Base-by-base conservation (phyloP, 2,113 vertebrate species). In the Papio anubis region DNA sequence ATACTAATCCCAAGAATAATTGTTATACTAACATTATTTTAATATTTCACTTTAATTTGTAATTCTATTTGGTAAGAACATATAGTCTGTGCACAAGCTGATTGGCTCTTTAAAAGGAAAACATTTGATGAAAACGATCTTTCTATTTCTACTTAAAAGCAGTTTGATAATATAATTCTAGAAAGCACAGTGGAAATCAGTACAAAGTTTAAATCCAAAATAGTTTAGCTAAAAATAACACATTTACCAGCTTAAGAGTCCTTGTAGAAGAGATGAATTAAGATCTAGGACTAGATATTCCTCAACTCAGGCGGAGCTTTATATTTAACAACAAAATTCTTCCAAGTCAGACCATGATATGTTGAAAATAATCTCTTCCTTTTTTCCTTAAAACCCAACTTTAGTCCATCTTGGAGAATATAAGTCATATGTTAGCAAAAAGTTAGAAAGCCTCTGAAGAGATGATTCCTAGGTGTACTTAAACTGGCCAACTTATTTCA, bases 101-200 rank as follows among this genome's bases (percentile, higher is more conserved):
- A 72, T 16, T 83, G n/a, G 17, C 59, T 93, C 30, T 89, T 86
- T 85, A 40, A 79, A 90, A 92, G 30, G 55, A 76, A 96, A 85
- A 50, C 17, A 83, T 48, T 86, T 81, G 35, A 50, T 76, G 81
- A 87, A 96, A 92, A 88, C 5, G 66, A 87, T 79, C 52, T 72
- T 93, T 73, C 45, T 86, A 72, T 57, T 93, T 79, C 45, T 86
- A 72, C 20, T 90, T 61, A 80, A 61, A 94, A 80, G 40, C 6
- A 76, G 30, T 76, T 90, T 55, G 48, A 52, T 8, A 96, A 75
- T 57, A 66, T 81, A 76, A 70, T 80, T 91, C 21, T 91, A 91
- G 88, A 90, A 82, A 93, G 93, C 32, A 73, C 5, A 76, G 55
- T 91, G 3, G 7, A 5, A 55, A 17, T 75, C 3, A 81, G 48